phyloP scores from a whole-genome alignment of 64 coral and sea anemone genomes.

The Montipora capricornis region DNA sequence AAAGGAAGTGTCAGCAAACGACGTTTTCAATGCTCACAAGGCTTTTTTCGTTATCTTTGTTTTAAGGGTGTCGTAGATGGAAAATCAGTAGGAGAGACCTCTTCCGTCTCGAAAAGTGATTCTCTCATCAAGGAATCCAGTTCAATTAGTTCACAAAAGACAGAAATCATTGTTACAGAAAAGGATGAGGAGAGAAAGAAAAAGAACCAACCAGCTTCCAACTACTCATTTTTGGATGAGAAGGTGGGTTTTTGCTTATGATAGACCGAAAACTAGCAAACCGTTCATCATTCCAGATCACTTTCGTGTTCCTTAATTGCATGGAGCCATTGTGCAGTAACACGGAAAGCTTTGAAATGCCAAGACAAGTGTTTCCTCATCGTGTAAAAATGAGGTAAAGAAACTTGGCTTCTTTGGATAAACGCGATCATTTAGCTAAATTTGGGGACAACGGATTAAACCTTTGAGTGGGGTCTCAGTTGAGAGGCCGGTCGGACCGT shows the following conservation, averaged over 20 bases:
- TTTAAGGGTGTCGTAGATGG: neutral
- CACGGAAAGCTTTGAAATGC: no score
- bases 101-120: neutral
- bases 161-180: neutral
- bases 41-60: neutral
- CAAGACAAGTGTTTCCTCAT: no score
- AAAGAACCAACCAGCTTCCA: neutral
- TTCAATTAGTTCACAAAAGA: constrained; percentile 47
- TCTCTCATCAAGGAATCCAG: neutral
- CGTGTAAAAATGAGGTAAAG: no score
- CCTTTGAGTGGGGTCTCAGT: no score
- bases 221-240: no score
- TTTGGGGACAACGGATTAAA: no score
- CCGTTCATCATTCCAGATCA: no score
- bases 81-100: neutral
- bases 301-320: no score
- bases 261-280: neutral
- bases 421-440: no score
- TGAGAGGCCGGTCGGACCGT: no score
- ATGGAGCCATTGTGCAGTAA: no score
- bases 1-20: neutral
- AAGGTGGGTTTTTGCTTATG: neutral
- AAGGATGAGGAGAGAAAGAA: neutral
- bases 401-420: no score
- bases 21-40: neutral